A percentile compares a stretch with the other conserved stretches of the same genome.
These are phyloP conservation scores for Dipodomys ordii DNA, from an alignment of 2,113 vertebrate genomes.

Conservation along the genomic window DNA sequence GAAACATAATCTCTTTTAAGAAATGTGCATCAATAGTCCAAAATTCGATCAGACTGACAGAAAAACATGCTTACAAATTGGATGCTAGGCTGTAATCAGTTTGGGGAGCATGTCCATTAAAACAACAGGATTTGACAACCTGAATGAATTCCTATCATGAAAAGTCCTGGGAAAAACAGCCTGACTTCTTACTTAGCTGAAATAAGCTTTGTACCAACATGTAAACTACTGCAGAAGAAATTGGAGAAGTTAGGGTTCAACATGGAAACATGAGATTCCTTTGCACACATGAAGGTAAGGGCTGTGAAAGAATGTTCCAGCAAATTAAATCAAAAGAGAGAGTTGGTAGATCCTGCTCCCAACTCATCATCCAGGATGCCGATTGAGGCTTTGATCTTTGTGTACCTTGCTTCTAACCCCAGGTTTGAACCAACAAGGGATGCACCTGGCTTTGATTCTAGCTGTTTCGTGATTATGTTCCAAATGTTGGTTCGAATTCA, in stretches of 20 bases:
- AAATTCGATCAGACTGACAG: not conserved
- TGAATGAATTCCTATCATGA: constrained; percentile 31
- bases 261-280: not conserved
- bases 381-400: constrained; percentile 71
- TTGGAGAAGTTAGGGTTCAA: not conserved
- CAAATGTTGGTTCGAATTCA: constrained; percentile 31
- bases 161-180: not conserved
- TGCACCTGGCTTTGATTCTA: constrained; percentile 73
- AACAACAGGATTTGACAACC: not conserved
- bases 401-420: constrained; percentile 36
- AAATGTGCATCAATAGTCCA: not conserved
- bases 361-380: constrained; percentile 14
- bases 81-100: not conserved
- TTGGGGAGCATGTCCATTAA: constrained; percentile 2
- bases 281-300: not conserved
- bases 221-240: not conserved
- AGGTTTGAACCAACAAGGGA: not conserved
- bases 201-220: constrained; percentile 1
- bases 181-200: constrained; percentile 3
- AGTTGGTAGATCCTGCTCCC: not conserved
- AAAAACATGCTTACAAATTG: not conserved
- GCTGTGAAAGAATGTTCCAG: constrained; percentile 12
- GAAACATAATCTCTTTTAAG: not conserved
- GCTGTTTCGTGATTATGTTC: constrained; percentile 20
- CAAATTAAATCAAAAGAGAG: constrained; percentile 52